These are phyloP conservation scores for Platichthys flesus DNA, from an alignment of 2,113 vertebrate genomes.

Conservation along the genomic window DNA sequence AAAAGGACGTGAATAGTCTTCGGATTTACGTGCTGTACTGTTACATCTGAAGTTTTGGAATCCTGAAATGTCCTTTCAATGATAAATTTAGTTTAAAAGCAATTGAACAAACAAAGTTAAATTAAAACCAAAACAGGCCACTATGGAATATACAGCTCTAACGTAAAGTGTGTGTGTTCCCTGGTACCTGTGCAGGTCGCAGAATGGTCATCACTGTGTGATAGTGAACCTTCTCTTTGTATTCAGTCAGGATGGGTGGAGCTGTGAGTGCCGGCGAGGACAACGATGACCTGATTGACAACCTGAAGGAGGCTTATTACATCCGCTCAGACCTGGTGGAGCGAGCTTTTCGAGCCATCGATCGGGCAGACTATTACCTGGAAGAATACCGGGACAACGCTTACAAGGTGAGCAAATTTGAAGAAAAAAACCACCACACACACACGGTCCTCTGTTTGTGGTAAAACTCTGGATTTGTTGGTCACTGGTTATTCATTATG, in stretches of 20 bases:
- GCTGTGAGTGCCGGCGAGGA: slow-evolving; percentile 97
- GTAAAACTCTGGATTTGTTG: neutral
- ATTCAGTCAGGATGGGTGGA: slow-evolving; percentile 89
- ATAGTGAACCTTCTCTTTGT: neutral
- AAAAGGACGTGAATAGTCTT: too few relatives aligned
- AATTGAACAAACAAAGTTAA: neutral
- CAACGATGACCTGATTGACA: slow-evolving; percentile 96
- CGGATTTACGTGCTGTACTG: too few relatives aligned
- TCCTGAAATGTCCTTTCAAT: neutral
- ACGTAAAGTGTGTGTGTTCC: too few relatives aligned
- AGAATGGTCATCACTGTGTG: neutral
- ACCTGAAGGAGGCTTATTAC: slow-evolving; percentile 96
- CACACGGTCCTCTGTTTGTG: too few relatives aligned
- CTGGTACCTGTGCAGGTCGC: too few relatives aligned
- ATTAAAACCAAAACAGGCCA: too few relatives aligned
- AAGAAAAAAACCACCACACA: too few relatives aligned
- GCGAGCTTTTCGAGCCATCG: slow-evolving; percentile 93
- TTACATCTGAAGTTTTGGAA: neutral
- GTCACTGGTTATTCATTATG: too few relatives aligned
- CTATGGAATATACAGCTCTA: too few relatives aligned
- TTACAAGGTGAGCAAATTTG: slow-evolving; percentile 82
- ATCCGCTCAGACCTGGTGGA: slow-evolving; percentile 95
- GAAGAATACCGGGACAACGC: slow-evolving; percentile 98
- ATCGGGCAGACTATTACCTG: slow-evolving; percentile 95
- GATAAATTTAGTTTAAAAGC: neutral